Conservation (phyloP, 2,797 vertebrate genomes). For the Leptatherina wallacei region DNA sequence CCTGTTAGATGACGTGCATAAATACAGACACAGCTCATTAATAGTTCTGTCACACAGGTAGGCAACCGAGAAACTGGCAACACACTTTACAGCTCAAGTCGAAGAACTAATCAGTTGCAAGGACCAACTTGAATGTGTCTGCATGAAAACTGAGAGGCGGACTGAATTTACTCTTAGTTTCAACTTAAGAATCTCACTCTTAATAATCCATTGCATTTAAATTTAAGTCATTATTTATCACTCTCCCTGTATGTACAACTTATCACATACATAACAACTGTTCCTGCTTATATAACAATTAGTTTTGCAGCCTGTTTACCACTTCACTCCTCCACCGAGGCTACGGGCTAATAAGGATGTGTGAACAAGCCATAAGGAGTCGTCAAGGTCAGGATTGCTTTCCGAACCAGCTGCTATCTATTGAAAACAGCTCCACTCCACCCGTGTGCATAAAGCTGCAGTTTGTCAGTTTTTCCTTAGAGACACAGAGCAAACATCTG, state of each 20-base stretch:
- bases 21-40: conserved; percentile 80
- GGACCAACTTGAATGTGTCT: conserved; percentile 28
- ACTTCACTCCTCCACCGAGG: conserved; percentile 8
- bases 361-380: conserved; percentile 48
- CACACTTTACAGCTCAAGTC: conserved; percentile 64
- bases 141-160: conserved; percentile 10
- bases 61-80: conserved; percentile 52
- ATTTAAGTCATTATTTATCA: neutral
- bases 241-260: neutral
- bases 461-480: conserved; percentile 44
- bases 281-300: conserved; percentile 3
- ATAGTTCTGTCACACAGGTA: conserved; percentile 82
- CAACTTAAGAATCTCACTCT: neutral
- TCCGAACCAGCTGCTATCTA: conserved; percentile 60
- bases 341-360: conserved; percentile 40
- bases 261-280: neutral
- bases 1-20: conserved; percentile 75
- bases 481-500: conserved; percentile 52
- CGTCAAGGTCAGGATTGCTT: conserved; percentile 60
- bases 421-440: conserved; percentile 40
- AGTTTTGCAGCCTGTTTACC: conserved; percentile 23
- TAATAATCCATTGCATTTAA: neutral
- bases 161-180: neutral
- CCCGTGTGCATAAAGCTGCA: conserved; percentile 4
- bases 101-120: conserved; percentile 28